phyloP scores from a whole-genome alignment of 2,113 vertebrate genomes.

The Lepisosteus oculatus region DNA sequence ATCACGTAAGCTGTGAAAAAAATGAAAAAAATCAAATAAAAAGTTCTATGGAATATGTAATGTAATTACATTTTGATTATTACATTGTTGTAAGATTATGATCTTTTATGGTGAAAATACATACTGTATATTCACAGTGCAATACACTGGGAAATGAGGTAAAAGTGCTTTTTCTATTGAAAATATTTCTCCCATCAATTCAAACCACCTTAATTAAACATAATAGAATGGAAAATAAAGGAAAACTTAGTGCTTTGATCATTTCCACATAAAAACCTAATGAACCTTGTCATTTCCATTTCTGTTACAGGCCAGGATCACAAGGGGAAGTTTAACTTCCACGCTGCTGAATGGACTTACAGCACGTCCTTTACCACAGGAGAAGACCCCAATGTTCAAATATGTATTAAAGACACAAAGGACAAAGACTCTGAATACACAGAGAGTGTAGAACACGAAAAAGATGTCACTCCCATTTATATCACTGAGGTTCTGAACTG shows the following conservation, averaged over 20 bases:
- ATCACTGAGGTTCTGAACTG: slow-evolving; percentile 77
- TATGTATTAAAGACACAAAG: slow-evolving; percentile 73
- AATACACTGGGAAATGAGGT: too few relatives aligned
- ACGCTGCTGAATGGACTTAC: slow-evolving; percentile 88
- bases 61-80: too few relatives aligned
- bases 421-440: slow-evolving; percentile 73
- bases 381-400: slow-evolving; percentile 76
- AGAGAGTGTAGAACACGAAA: slow-evolving; percentile 69
- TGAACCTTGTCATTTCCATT: slow-evolving; percentile 24
- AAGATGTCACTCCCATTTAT: slow-evolving; percentile 77
- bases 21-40: too few relatives aligned
- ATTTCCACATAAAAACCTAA: background rate
- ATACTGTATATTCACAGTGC: too few relatives aligned
- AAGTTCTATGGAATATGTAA: too few relatives aligned
- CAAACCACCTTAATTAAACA: too few relatives aligned
- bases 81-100: too few relatives aligned
- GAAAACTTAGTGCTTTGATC: background rate
- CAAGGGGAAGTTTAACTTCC: slow-evolving; percentile 78
- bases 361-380: slow-evolving; percentile 76
- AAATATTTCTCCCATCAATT: too few relatives aligned
- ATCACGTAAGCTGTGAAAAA: too few relatives aligned
- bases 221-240: background rate
- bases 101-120: too few relatives aligned
- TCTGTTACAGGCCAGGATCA: slow-evolving; percentile 70
- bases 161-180: too few relatives aligned